These are phyloP conservation scores for Cyclopterus lumpus DNA, from an alignment of 2,797 vertebrate genomes.

Conservation along the genomic window DNA sequence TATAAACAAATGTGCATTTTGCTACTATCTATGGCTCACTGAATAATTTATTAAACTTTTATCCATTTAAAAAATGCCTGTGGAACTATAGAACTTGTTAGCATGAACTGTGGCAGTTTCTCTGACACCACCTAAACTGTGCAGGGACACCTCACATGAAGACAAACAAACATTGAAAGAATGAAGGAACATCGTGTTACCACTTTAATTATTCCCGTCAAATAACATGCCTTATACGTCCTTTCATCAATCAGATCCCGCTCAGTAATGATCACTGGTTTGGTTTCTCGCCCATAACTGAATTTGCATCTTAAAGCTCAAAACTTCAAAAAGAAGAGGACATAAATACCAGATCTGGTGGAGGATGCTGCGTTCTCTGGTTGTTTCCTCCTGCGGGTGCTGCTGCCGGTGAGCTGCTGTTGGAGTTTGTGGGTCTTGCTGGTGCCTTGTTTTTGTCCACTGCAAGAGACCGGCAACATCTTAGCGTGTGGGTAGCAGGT, in stretches of 20 bases:
- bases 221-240: background rate
- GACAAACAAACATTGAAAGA: background rate
- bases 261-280: background rate
- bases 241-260: background rate
- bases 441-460: slow-evolving; percentile 79
- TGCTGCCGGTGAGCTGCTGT: slow-evolving; percentile 12
- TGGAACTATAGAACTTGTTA: background rate
- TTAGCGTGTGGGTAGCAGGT: slow-evolving; percentile 49
- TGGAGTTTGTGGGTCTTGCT: slow-evolving; percentile 26
- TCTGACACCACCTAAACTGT: background rate
- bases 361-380: slow-evolving; percentile 46
- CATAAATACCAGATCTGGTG: slow-evolving; percentile 57
- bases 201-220: background rate
- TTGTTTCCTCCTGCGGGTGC: slow-evolving; percentile 34
- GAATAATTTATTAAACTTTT: background rate
- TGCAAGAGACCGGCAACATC: slow-evolving; percentile 66
- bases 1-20: background rate
- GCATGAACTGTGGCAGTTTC: background rate
- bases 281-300: background rate
- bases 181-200: background rate
- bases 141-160: background rate
- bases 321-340: background rate
- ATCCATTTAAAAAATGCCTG: background rate
- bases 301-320: slow-evolving; percentile 1
- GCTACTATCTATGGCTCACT: background rate